phyloP scores from a whole-genome alignment of 2,113 vertebrate genomes.

The Tachycineta bicolor region DNA sequence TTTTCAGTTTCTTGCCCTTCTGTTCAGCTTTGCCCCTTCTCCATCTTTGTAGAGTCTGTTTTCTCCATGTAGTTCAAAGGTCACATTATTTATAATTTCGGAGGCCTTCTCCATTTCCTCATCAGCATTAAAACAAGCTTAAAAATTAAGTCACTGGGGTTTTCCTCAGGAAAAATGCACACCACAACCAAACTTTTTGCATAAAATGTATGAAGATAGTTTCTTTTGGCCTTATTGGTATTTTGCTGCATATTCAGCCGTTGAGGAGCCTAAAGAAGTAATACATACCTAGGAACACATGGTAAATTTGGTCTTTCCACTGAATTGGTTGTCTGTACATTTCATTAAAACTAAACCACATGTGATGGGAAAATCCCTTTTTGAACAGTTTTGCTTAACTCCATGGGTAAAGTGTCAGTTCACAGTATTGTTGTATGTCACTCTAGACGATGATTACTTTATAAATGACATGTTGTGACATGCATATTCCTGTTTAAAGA shows the following conservation, averaged over 20 bases:
- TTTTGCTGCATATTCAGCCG: neutral
- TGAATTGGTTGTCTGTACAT: neutral
- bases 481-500: conserved; percentile 78
- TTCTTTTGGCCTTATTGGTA: neutral
- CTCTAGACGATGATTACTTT: neutral
- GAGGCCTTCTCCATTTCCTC: neutral
- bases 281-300: neutral
- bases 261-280: neutral
- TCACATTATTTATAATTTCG: neutral
- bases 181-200: neutral
- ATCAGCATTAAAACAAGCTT: neutral
- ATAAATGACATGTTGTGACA: neutral
- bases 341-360: neutral
- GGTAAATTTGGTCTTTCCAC: neutral
- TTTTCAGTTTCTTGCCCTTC: neutral
- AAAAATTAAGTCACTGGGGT: neutral
- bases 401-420: neutral
- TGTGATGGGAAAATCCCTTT: neutral
- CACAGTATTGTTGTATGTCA: neutral
- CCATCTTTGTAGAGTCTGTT: neutral
- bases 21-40: neutral
- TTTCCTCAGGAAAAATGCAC: neutral
- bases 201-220: neutral
- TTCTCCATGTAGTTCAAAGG: neutral
- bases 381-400: neutral